A percentile compares a stretch with the other conserved stretches of the same genome.
Evolutionary conservation across 2,797 vertebrate genomes (phyloP).

Genomic region (Microcaecilia unicolor): DNA sequence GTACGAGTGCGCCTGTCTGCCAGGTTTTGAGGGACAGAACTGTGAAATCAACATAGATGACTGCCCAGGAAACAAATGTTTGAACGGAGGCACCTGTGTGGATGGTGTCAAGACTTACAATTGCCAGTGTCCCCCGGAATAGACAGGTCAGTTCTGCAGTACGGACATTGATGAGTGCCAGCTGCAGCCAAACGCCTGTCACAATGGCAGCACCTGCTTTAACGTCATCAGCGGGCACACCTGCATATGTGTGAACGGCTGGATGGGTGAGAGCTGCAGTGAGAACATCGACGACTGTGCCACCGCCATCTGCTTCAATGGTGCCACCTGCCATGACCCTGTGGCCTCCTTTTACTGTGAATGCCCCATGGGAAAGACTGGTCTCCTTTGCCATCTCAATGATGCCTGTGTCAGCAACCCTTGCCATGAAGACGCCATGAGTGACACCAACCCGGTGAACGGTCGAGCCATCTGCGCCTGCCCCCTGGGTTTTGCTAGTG

Average conservation of each 20-base stretch:
- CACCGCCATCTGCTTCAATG: conserved; percentile 87
- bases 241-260: conserved; percentile 93
- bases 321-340: conserved; percentile 90
- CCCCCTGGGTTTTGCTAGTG: conserved; percentile 89
- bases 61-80: conserved; percentile 82
- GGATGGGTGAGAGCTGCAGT: conserved; percentile 94
- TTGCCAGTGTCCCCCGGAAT: conserved; percentile 85
- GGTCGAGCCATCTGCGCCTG: conserved; percentile 95
- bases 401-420: conserved; percentile 98
- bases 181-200: conserved; percentile 94
- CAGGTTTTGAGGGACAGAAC: conserved; percentile 83
- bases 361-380: conserved; percentile 93
- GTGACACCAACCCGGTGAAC: conserved; percentile 92
- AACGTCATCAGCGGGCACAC: conserved; percentile 89
- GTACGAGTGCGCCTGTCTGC: conserved; percentile 80
- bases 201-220: conserved; percentile 95
- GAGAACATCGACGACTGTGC: conserved; percentile 96
- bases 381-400: conserved; percentile 90
- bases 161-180: conserved; percentile 96
- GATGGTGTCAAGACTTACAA: conserved; percentile 92
- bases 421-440: conserved; percentile 91
- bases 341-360: conserved; percentile 96
- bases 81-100: conserved; percentile 82
- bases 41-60: conserved; percentile 87
- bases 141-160: conserved; percentile 94